Percentiles rank a stretch among this genome's conserved stretches.
These are phyloP conservation scores for Zhuqinia jingwanae DNA, from an alignment of 2,888 invertebrate species.

Conservation along the genomic window DNA sequence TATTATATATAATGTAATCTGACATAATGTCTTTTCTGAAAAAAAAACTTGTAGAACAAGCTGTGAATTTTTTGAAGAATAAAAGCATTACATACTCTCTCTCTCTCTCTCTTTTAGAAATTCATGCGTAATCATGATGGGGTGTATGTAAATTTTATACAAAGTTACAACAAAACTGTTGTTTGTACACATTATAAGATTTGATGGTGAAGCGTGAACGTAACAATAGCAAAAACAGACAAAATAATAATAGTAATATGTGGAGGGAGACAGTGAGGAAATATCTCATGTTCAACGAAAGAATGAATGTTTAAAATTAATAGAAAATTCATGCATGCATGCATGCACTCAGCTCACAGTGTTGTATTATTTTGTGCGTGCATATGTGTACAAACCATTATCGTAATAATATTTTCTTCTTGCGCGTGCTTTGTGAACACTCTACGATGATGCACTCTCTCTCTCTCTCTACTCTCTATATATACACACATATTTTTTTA, in stretches of 20 bases:
- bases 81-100: constrained; percentile 36
- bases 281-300: constrained; percentile 56
- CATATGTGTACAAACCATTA: constrained; percentile 25
- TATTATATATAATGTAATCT: constrained; percentile 55
- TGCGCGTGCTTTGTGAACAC: not conserved
- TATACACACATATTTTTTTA: not conserved
- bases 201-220: constrained; percentile 43
- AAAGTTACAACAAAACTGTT: not conserved
- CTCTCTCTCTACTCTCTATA: not conserved
- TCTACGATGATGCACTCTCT: not conserved
- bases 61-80: constrained; percentile 56
- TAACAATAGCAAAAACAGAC: constrained; percentile 28
- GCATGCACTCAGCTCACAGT: too few species aligned
- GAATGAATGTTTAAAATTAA: constrained; percentile 71
- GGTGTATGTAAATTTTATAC: too few species aligned
- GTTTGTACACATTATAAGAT: not conserved
- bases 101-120: not conserved
- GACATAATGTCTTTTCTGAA: constrained; percentile 38
- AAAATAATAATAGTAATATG: too few species aligned
- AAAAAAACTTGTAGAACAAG: constrained; percentile 49
- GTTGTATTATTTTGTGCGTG: too few species aligned
- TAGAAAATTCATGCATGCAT: constrained; percentile 72
- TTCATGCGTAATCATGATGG: too few species aligned
- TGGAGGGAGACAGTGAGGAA: not conserved
- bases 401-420: constrained; percentile 31